These are phyloP conservation scores for Rhinoraja longicauda DNA, from an alignment of 2,797 vertebrate genomes.

Conservation along the genomic window DNA sequence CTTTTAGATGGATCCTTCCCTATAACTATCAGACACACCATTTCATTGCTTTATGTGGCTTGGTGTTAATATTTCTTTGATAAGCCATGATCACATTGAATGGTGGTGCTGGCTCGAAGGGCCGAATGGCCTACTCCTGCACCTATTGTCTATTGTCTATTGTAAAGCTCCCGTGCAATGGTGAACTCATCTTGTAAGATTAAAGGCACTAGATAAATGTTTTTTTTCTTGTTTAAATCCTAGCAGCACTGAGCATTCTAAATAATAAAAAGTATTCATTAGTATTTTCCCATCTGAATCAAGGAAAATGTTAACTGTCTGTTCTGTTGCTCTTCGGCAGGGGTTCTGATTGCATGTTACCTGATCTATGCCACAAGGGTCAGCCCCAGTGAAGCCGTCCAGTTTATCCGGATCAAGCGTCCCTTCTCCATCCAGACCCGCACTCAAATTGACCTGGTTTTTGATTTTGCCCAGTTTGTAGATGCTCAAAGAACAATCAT, in stretches of 20 bases:
- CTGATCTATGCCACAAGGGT: slow-evolving; percentile 66
- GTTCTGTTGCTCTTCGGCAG: slow-evolving; percentile 48
- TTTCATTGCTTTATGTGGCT: neutral
- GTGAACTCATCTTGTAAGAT: neutral
- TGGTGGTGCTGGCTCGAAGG: too few relatives aligned
- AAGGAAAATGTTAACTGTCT: neutral
- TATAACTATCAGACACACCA: neutral
- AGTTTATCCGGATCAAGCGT: slow-evolving; percentile 66
- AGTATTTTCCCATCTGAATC: neutral
- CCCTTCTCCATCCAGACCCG: slow-evolving; percentile 71
- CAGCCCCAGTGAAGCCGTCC: slow-evolving; percentile 66
- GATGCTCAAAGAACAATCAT: slow-evolving; percentile 58
- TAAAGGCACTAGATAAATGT: neutral
- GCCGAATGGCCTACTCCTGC: too few relatives aligned
- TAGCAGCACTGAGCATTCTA: too few relatives aligned
- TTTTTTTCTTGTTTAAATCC: neutral
- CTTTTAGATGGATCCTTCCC: too few relatives aligned
- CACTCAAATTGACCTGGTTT: slow-evolving; percentile 66
- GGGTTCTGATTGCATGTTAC: slow-evolving; percentile 73
- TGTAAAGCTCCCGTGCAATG: too few relatives aligned
- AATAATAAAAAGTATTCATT: neutral
- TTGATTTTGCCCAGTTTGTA: slow-evolving; percentile 66
- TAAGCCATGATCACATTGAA: too few relatives aligned
- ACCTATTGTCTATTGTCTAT: too few relatives aligned
- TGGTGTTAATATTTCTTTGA: neutral